phyloP scores from a whole-genome alignment of 1,140 invertebrate genomes.

The Sycophaga agraensis region DNA sequence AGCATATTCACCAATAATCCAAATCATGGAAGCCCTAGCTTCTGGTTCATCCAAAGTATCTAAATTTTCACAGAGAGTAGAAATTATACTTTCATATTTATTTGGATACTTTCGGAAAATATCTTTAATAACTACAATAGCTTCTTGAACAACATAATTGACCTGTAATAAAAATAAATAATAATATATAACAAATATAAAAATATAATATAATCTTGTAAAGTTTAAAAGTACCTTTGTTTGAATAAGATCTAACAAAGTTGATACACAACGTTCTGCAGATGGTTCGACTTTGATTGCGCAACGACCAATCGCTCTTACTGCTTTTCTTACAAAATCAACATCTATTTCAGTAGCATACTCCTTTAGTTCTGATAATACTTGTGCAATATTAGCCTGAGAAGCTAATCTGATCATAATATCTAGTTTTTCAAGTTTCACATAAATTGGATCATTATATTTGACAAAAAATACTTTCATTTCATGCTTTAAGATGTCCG shows the following conservation, averaged over 20 bases:
- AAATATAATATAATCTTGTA: neutral
- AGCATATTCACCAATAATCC: conserved; percentile 99
- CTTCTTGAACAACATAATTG: conserved; percentile 99
- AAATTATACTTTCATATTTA: conserved; percentile 99
- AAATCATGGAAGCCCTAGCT: conserved; percentile 99
- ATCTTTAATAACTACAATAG: conserved; percentile 99
- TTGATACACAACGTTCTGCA: conserved; percentile 97
- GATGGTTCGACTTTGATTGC: conserved; percentile 99
- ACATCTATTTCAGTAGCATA: conserved; percentile 99
- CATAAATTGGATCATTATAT: conserved; percentile 99
- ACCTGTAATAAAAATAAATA: conserved; percentile 56
- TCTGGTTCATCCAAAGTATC: conserved; percentile 99
- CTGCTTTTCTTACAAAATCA: conserved; percentile 99
- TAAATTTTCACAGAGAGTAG: conserved; percentile 97
- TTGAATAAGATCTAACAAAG: conserved; percentile 97
- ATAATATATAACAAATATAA: neutral
- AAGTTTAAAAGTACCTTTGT: conserved; percentile 75
- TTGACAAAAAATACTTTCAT: conserved; percentile 99
- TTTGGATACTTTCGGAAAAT: conserved; percentile 99
- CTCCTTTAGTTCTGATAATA: conserved; percentile 97
- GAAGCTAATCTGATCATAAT: conserved; percentile 99
- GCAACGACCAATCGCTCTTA: conserved; percentile 96
- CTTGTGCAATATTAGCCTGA: conserved; percentile 97
- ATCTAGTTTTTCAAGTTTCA: conserved; percentile 98
- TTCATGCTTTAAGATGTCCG: conserved; percentile 99